These are phyloP conservation scores for Poecilobothrus nobilitatus DNA, from an alignment of 2,888 invertebrate species.

Conservation along the genomic window DNA sequence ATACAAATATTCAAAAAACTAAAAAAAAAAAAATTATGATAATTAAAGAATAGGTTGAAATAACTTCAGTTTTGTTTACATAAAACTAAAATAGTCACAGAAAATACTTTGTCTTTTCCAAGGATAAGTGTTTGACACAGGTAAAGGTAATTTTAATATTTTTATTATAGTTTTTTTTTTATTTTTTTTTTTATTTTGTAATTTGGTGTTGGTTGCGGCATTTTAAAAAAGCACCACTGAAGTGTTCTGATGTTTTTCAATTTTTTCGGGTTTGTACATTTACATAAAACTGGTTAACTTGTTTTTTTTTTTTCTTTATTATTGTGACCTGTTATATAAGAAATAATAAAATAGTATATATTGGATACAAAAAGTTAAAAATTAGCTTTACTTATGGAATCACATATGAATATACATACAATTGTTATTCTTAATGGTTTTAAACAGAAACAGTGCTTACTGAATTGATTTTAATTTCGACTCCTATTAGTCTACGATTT, in stretches of 20 bases:
- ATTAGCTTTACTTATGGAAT: not conserved
- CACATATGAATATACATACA: no score
- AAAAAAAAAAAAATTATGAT: no score
- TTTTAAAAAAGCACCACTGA: not conserved
- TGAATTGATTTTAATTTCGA: no score
- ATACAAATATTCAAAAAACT: not conserved
- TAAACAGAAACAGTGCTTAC: no score
- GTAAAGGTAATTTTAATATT: not conserved
- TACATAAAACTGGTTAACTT: not conserved
- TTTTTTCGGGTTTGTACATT: not conserved
- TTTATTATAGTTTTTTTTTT: not conserved
- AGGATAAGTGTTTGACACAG: not conserved
- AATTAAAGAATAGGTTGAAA: not conserved
- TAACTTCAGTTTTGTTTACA: not conserved
- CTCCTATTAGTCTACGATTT: no score
- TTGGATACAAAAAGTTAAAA: not conserved
- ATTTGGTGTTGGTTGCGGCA: not conserved
- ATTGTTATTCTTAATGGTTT: no score
- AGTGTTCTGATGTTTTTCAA: not conserved
- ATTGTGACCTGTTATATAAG: not conserved
- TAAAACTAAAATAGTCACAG: slow-evolving; percentile 1
- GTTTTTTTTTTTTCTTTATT: not conserved
- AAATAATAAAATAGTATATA: not conserved
- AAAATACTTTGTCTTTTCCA: not conserved
- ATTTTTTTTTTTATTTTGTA: not conserved